phyloP scores from a whole-genome alignment of 2,888 invertebrate species.

The Perizoma flavofasciatum region DNA sequence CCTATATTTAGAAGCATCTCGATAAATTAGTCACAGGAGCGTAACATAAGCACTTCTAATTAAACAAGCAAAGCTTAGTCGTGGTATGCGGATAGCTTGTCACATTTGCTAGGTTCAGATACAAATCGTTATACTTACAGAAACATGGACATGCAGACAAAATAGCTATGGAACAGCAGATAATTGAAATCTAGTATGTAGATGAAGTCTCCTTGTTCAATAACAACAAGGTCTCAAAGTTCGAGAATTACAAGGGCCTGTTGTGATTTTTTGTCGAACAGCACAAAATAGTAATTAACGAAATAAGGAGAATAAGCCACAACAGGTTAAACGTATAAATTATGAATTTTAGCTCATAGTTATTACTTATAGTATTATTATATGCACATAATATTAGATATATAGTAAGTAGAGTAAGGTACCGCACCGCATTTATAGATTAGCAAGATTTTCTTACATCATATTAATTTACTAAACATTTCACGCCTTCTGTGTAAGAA shows the following conservation, averaged over 20 bases:
- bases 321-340: too few relatives aligned
- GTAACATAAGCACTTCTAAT: slow-evolving; percentile 45
- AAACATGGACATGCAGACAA: not conserved
- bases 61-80: slow-evolving; percentile 32
- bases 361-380: not conserved
- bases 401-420: not conserved
- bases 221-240: too few relatives aligned
- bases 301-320: not conserved
- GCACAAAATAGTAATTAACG: too few relatives aligned
- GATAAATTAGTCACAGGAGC: slow-evolving; percentile 37
- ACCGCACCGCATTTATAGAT: slow-evolving; percentile 3
- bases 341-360: too few relatives aligned
- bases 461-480: slow-evolving; percentile 11
- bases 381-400: not conserved
- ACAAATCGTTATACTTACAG: slow-evolving; percentile 14
- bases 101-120: slow-evolving; percentile 18
- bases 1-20: slow-evolving; percentile 15
- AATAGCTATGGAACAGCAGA: not conserved
- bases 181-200: not conserved
- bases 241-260: too few relatives aligned
- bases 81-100: slow-evolving; percentile 36
- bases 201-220: too few relatives aligned
- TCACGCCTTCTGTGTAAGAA: slow-evolving; percentile 20
- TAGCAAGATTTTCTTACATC: slow-evolving; percentile 23
- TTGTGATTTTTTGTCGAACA: too few relatives aligned